Conservation (phyloP, 1,140 invertebrate genomes). For the Papilio helenus region DNA sequence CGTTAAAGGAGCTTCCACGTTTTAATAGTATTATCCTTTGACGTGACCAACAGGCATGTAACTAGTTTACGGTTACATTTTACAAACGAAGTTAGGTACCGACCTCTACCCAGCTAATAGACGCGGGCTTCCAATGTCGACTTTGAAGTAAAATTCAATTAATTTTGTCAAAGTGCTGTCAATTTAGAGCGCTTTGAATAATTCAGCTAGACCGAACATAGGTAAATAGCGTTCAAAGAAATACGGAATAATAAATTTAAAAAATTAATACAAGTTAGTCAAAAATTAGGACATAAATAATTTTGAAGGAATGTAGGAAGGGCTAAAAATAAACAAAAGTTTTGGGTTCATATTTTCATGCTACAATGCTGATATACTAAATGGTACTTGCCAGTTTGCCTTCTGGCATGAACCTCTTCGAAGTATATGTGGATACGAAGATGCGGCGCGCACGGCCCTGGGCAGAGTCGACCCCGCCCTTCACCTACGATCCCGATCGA, state of each 20-base stretch:
- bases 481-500: slow-evolving; percentile 86
- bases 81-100: not conserved
- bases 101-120: not conserved
- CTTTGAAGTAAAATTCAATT: not conserved
- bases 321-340: too few relatives aligned
- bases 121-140: not conserved
- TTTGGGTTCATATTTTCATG: too few relatives aligned
- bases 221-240: not conserved
- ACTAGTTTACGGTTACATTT: slow-evolving; percentile 28
- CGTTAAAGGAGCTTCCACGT: not conserved
- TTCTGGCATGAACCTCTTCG: slow-evolving; percentile 87
- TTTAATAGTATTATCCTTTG: not conserved
- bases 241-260: not conserved
- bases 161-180: not conserved
- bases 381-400: slow-evolving; percentile 81
- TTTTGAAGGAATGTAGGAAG: not conserved
- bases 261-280: not conserved
- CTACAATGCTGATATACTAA: too few relatives aligned
- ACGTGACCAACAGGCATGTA: not conserved
- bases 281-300: not conserved
- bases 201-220: not conserved
- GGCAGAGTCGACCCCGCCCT: slow-evolving; percentile 89
- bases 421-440: slow-evolving; percentile 88
- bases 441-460: slow-evolving; percentile 88
- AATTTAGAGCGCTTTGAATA: slow-evolving; percentile 2